These are phyloP conservation scores for Seira ritae DNA, from an alignment of 2,888 invertebrate genomes.

Conservation along the genomic window DNA sequence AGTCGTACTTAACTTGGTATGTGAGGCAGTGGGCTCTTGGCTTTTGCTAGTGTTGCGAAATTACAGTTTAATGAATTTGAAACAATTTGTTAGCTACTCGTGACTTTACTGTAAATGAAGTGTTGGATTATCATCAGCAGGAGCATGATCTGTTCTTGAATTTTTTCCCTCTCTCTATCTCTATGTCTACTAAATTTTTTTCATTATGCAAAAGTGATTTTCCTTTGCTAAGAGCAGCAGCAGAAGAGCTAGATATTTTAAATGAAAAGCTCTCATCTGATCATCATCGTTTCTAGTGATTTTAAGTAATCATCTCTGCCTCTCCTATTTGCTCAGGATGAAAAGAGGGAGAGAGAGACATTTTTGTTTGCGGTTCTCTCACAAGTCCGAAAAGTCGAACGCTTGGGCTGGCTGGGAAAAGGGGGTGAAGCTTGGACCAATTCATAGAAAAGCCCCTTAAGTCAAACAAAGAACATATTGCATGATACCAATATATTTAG, in stretches of 20 bases:
- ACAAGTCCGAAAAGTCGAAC: constrained; percentile 1
- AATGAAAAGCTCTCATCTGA: too few species aligned
- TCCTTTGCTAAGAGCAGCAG: too few species aligned
- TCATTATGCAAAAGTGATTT: constrained; percentile 15
- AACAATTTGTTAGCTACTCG: constrained; percentile 50
- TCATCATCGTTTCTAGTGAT: too few species aligned
- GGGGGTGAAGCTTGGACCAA: constrained; percentile 18
- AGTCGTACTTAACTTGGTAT: too few species aligned
- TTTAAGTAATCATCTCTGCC: not conserved
- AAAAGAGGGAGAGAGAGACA: too few species aligned
- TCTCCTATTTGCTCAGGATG: too few species aligned
- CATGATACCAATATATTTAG: not conserved
- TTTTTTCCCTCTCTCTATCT: too few species aligned
- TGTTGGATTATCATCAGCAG: not conserved
- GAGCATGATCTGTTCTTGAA: too few species aligned
- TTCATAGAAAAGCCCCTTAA: constrained; percentile 14
- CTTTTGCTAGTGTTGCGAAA: constrained; percentile 25
- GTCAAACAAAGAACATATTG: constrained; percentile 6
- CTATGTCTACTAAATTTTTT: not conserved
- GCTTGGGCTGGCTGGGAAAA: not conserved
- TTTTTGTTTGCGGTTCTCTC: constrained; percentile 3
- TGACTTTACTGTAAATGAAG: constrained; percentile 41
- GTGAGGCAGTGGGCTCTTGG: too few species aligned
- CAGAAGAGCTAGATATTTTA: too few species aligned
- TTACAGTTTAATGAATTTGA: constrained; percentile 46